Conservation (phyloP, 2,888 invertebrate species). For the Sinodicranocentrus sp. region DNA sequence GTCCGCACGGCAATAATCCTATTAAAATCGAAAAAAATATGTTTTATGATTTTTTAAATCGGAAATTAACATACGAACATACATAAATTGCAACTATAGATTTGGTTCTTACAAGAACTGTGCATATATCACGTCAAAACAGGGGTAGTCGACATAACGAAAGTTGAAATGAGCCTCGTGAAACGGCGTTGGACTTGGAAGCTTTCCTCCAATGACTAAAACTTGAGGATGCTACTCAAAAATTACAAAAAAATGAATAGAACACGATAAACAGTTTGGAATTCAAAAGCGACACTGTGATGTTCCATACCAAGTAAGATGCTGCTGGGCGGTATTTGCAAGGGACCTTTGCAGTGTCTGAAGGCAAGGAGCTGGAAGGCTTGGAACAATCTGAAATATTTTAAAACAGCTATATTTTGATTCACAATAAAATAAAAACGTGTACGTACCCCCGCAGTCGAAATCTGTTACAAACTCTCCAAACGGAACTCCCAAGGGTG, state of each 20-base stretch:
- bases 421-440: no score
- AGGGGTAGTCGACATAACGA: conserved; percentile 38
- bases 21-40: not conserved
- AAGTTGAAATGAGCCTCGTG: conserved; percentile 34
- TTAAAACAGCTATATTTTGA: no score
- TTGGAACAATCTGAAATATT: conserved; percentile 14
- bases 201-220: not conserved
- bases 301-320: not conserved
- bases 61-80: no score
- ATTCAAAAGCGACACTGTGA: not conserved
- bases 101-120: conserved; percentile 18
- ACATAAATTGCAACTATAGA: not conserved
- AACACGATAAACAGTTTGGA: no score
- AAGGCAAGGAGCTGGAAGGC: not conserved
- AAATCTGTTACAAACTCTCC: conserved; percentile 36
- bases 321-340: conserved; percentile 10
- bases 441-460: conserved; percentile 16
- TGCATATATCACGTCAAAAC: conserved; percentile 11
- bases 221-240: conserved; percentile 12
- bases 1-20: conserved; percentile 34
- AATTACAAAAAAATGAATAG: no score
- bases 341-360: not conserved
- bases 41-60: not conserved
- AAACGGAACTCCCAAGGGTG: conserved; percentile 33
- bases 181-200: not conserved